Base-by-base conservation (phyloP, 2,113 vertebrate species). In the Miniopterus natalensis region DNA sequence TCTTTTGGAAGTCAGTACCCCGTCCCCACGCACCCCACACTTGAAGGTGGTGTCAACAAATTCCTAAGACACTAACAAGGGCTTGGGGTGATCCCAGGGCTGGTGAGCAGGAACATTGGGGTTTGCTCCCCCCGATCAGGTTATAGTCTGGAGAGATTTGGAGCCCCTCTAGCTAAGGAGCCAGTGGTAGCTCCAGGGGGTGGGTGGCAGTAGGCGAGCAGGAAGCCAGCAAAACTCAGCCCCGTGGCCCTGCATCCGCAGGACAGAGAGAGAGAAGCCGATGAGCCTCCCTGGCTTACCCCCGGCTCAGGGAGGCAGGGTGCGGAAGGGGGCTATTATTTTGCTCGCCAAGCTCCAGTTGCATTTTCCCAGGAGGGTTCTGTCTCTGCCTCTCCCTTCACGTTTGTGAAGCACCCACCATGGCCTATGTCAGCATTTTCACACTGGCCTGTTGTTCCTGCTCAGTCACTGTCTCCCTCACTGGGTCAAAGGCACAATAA, bases 291-390 rank as follows among this genome's bases (percentile, higher is more conserved):
- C 15, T 53, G 29, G 59, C 12, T 55, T 14, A 47, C 0, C 3
- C 2, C 6, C 11, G 49, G 25, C 42, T 49, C 6, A 3, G 0
- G 36, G 55, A 63, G n/a, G n/a, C 12, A 65, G 65, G 20, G 61
- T 36, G 36, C 36, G 36, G 36, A 36, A 36, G 36, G 27, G 29
- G 7, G 29, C 9, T n/a, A 10, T 20, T 86, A 8, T 70, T 61
- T 45, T 63, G 25, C 63, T 57, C 55, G 17, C 4, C 29, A 53
- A 10, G 36, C 5, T 42, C 27, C 42, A 85, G 9, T 2, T 10
- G 18, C 21, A 23, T 10, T 17, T 31, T 29, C 0, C 0, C 0
- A 57, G 1, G 2, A 65, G 4, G 15, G 68, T 17, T 84, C 45
- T 84, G 59, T 57, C 1, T 8, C 14, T 14, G 2, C 8, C 2